Evolutionary conservation across 2,888 invertebrate genomes (phyloP), one percentile per base, ranked within the genome.

Genomic region (Onchidella celtica): DNA sequence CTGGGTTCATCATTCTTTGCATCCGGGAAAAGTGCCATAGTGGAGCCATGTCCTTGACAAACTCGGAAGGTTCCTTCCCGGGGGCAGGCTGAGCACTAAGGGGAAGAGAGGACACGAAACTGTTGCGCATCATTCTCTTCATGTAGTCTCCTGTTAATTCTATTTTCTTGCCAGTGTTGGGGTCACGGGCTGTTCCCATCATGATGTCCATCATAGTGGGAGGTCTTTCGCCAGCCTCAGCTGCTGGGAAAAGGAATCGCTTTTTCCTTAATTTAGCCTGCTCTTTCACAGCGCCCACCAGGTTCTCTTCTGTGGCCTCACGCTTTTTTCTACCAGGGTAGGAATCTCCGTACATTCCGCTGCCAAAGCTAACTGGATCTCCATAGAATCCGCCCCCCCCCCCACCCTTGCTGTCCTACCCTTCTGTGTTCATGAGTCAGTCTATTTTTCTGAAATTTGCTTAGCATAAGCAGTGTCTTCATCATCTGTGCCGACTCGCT

Each of bases 401-500:
- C 17, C 32, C n/a, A 21, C 40, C 66, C 38, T 24, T 61, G 27
- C 40, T 1, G 14, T 40, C 29, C 1, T 2, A 59, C 24, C 9
- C 34, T 59, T n/a, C 14, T 59, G 24, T 6, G 27, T n/a, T 66
- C 69, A 17, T 38, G 36, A 11, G 57, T 34, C 24, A 27, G 59
- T 21, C 24, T 57, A 17, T 14, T 3, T 47, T 65, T 74, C 74
- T 80, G 80, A 3, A 74, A 24, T 21, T 74, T 73, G 57, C 34
- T 74, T 0, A 74, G 34, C 57, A 80, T 47, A 2, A 73, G 21
- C 36, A 80, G 34, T 6, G 47, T 66, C 6, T 73, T 80, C 73
- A 80, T 74, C 80, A 80, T 80, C 24, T 80, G 73, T 9, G 70
- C 80, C 0, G 80, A 61, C n/a, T 80, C 80, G 57, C 72, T 80